Evolutionary conservation across 2,888 invertebrate genomes (phyloP), one percentile per base, ranked within the genome.

Genomic region (Metacarcinus magister): DNA sequence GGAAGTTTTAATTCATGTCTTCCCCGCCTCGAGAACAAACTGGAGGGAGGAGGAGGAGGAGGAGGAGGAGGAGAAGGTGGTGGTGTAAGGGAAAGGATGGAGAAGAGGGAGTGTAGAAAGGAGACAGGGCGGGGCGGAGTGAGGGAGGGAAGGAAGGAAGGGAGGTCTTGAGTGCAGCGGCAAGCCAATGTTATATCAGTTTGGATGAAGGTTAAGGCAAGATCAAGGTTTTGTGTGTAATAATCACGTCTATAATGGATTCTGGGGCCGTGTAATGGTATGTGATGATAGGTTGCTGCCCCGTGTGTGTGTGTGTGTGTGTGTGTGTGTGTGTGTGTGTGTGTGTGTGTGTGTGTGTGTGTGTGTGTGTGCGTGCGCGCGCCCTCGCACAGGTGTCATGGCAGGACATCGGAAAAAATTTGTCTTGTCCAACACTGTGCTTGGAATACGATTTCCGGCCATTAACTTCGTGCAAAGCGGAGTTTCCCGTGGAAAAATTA

Each of bases 171-270:
- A 75, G 4, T 54, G 54, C 7, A 19, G 54, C 19, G 2, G 54
- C 54, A 2, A 54, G 54, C 54, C 54, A 54, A 54, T 54, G 54
- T 19, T 19, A 2, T 54, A 54, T 54, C 54, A 54, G 54, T 10
- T 54, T 13, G 13, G 19, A 54, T 54, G 54, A 13, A 54, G 54
- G 19, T 54, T 54, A 13, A 13, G 19, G 16, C 54, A 54, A 67
- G 67, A 67, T 67, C n/a, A n/a, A 67, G 67, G 67, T 67, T 67
- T 67, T 67, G n/a, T 67, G 67, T 67, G 67, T 82, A 82, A 82
- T 32, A 7, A 13, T 10, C 28, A 10, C 16, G 82, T 82, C 32
- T 16, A 82, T 82, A 82, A 82, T 82, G 16, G 32, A 13, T 28
- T 13, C 82, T 16, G 82, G 39, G 39, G 32, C 13, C 82, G 10